Evolutionary conservation across 2,797 vertebrate genomes (phyloP).

Genomic region (Poecilia gillii): DNA sequence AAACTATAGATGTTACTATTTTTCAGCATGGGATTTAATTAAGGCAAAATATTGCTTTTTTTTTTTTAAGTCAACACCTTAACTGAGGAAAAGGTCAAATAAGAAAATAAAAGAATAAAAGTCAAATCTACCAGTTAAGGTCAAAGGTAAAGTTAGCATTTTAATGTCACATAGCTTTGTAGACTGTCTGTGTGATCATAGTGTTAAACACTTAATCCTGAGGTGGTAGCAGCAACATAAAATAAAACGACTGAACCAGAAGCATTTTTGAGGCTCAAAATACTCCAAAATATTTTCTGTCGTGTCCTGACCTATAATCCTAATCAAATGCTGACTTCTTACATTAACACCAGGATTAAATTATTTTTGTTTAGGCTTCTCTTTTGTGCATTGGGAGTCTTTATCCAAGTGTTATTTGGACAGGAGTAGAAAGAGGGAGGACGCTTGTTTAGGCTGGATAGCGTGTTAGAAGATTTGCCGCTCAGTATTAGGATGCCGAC

Average conservation of each 20-base stretch:
- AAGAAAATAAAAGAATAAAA: neutral
- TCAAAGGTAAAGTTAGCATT: neutral
- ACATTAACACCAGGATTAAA: neutral
- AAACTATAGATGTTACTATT: constrained; percentile 5
- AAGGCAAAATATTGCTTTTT: neutral
- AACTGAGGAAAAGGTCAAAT: neutral
- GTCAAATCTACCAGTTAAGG: neutral
- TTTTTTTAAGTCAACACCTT: neutral
- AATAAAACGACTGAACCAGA: neutral
- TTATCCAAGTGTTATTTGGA: neutral
- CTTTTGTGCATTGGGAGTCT: neutral
- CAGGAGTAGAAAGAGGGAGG: neutral
- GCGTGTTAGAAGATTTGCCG: neutral
- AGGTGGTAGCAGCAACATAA: neutral
- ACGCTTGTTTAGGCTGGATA: neutral
- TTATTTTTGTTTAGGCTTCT: neutral
- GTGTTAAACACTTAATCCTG: neutral
- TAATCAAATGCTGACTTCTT: neutral
- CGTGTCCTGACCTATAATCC: neutral
- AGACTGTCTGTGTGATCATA: neutral
- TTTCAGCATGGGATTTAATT: neutral
- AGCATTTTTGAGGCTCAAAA: neutral
- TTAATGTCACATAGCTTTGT: neutral
- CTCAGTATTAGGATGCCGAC: neutral
- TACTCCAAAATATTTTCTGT: neutral